Conservation (phyloP, 2,888 invertebrate genomes). For the Scelioninae gen. 1 region DNA sequence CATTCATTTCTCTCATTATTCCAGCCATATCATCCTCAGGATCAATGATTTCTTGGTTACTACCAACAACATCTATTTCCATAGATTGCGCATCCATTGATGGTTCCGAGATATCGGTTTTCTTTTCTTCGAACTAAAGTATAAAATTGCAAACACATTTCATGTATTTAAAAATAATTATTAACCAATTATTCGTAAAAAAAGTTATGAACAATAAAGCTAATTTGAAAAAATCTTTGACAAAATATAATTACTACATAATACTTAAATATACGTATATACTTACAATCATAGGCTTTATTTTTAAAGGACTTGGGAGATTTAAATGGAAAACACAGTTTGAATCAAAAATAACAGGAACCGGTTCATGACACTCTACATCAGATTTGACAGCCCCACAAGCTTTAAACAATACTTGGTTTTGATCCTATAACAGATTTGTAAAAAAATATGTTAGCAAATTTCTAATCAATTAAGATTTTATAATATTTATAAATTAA, state of each 20-base stretch:
- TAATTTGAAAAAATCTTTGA: too few relatives aligned
- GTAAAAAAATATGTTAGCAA: too few relatives aligned
- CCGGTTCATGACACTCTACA: constrained; percentile 89
- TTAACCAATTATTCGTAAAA: too few relatives aligned
- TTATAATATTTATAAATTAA: too few relatives aligned
- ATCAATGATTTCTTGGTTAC: constrained; percentile 80
- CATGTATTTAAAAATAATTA: too few relatives aligned
- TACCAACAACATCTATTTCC: constrained; percentile 78
- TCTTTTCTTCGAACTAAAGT: constrained; percentile 79
- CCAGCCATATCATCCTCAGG: constrained; percentile 84
- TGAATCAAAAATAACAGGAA: constrained; percentile 88
- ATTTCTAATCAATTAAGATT: too few relatives aligned
- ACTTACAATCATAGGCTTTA: constrained; percentile 88
- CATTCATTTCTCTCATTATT: constrained; percentile 83
- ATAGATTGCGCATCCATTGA: constrained; percentile 57
- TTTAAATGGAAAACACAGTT: constrained; percentile 90
- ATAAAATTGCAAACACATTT: too few relatives aligned
- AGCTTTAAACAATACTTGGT: constrained; percentile 90
- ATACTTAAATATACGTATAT: too few relatives aligned
- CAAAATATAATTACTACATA: too few relatives aligned
- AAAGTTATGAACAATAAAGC: too few relatives aligned
- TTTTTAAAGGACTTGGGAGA: constrained; percentile 87
- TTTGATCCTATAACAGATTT: constrained; percentile 85
- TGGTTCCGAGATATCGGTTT: constrained; percentile 63
- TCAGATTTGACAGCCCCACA: constrained; percentile 91